Evolutionary conservation across 2,113 vertebrate genomes (phyloP).

Genomic region (Lepus timidus): DNA sequence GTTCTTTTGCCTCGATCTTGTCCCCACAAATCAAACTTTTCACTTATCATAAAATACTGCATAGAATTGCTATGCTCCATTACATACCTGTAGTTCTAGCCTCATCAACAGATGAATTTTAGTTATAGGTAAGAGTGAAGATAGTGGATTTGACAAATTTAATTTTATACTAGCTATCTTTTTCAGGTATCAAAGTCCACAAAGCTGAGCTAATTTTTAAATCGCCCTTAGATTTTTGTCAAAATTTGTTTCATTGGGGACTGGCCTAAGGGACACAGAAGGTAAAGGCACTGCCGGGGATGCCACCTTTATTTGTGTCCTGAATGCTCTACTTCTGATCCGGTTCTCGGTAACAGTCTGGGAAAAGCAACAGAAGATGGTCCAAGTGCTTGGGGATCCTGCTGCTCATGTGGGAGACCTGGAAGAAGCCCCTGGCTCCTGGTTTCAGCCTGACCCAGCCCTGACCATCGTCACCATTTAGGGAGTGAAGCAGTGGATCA

Average conservation of each 20-base stretch:
- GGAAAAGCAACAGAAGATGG: no score
- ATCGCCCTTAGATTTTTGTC: constrained; percentile 20
- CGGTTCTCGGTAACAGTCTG: no score
- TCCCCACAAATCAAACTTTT: not conserved
- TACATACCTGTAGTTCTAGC: not conserved
- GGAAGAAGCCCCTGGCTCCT: no score
- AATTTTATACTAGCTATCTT: not conserved
- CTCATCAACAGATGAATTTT: constrained; percentile 32
- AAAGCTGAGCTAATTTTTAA: constrained; percentile 1
- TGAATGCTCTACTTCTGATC: no score
- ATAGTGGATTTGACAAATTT: not conserved
- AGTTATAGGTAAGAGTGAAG: constrained; percentile 4
- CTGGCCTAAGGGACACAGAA: no score
- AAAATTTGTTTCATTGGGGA: constrained; percentile 13
- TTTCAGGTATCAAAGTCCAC: not conserved
- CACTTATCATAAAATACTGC: not conserved
- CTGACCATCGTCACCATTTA: no score
- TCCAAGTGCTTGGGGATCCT: no score
- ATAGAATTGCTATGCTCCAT: not conserved
- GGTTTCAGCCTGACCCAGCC: no score
- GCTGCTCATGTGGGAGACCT: no score
- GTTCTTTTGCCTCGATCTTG: not conserved
- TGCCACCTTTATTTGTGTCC: no score
- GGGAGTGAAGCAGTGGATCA: no score
- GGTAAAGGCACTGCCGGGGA: no score